Conservation (phyloP, 2,888 invertebrate species). For the Steromphala cineraria region DNA sequence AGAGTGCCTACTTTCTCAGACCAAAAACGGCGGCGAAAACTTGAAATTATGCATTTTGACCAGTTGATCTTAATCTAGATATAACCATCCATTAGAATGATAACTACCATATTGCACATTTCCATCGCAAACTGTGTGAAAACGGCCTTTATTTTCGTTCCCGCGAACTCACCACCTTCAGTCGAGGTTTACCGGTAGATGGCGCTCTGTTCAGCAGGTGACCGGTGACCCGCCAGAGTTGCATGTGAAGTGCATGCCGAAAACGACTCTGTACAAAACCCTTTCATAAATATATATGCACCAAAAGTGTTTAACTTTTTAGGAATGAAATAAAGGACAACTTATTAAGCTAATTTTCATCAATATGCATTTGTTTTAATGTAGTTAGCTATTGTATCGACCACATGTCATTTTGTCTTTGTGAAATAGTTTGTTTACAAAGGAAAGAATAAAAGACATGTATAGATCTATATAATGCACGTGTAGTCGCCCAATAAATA, state of each 20-base stretch:
- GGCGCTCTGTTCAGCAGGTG: conserved; percentile 30
- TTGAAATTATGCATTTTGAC: conserved; percentile 6
- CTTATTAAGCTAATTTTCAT: too few relatives aligned
- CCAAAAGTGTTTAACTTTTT: too few relatives aligned
- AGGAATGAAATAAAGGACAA: too few relatives aligned
- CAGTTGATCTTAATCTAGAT: neutral
- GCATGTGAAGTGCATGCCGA: neutral
- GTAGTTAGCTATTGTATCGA: too few relatives aligned
- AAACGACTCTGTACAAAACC: neutral
- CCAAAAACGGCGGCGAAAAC: conserved; percentile 1
- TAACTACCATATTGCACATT: conserved; percentile 12
- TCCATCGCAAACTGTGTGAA: conserved; percentile 7
- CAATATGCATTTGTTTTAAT: too few relatives aligned
- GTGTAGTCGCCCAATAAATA: too few relatives aligned
- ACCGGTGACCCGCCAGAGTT: conserved; percentile 15
- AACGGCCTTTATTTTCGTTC: conserved; percentile 19
- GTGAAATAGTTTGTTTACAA: too few relatives aligned
- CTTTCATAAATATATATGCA: too few relatives aligned
- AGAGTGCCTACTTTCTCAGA: neutral
- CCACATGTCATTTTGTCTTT: too few relatives aligned
- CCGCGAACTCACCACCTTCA: conserved; percentile 36
- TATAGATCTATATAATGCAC: too few relatives aligned
- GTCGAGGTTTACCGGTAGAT: conserved; percentile 30
- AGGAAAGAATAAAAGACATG: too few relatives aligned
- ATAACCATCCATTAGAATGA: conserved; percentile 10